phyloP scores from a whole-genome alignment of 2,113 vertebrate genomes.

The Fregetta grallaria region DNA sequence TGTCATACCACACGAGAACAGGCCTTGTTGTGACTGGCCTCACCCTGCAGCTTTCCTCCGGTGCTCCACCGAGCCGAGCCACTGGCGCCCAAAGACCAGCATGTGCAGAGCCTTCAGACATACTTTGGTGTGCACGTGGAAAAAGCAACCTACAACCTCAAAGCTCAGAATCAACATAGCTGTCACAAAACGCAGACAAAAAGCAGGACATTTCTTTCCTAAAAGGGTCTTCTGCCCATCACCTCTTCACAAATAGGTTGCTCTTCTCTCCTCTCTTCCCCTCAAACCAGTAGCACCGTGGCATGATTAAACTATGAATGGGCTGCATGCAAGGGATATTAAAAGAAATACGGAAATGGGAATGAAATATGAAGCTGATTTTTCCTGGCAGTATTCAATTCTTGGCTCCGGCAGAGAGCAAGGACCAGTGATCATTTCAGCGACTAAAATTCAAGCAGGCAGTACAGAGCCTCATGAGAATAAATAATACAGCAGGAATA shows the following conservation, averaged over 20 bases:
- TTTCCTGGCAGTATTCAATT: not conserved
- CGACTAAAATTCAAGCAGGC: not conserved
- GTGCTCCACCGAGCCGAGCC: not conserved
- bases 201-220: not conserved
- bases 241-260: not conserved
- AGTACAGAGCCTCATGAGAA: not conserved
- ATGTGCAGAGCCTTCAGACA: not conserved
- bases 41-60: not conserved
- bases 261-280: not conserved
- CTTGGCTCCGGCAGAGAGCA: not conserved
- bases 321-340: not conserved
- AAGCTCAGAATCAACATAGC: not conserved
- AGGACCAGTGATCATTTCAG: not conserved
- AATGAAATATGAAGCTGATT: not conserved
- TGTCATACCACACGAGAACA: not conserved
- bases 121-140: rapidly evolving
- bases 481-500: not conserved
- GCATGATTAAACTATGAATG: not conserved
- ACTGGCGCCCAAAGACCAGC: not conserved
- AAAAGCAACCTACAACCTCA: not conserved
- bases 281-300: rapidly evolving
- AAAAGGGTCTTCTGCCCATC: not conserved
- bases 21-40: slow-evolving; percentile 11
- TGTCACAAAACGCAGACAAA: not conserved
- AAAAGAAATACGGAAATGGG: not conserved